Percentiles rank a stretch among this genome's conserved stretches.
These are phyloP conservation scores for Pseudopleuronectes americanus DNA, from an alignment of 2,797 vertebrate species.

Conservation along the genomic window DNA sequence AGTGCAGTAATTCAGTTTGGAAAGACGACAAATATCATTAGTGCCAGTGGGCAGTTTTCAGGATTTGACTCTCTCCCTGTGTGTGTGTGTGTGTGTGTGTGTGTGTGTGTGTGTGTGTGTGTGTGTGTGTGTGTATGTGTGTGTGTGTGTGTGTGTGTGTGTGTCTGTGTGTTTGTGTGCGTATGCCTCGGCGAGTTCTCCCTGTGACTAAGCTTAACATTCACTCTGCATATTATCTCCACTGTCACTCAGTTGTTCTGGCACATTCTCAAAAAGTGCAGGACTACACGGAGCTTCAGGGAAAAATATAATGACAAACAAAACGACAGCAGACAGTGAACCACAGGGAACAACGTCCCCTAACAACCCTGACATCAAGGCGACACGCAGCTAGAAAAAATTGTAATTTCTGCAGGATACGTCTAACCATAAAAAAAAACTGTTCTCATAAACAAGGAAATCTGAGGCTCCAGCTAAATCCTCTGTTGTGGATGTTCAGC, in stretches of 20 bases:
- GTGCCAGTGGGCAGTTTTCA: too few species aligned
- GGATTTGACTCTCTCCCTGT: background rate
- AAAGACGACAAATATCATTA: too few species aligned
- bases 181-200: background rate
- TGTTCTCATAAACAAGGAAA: slow-evolving; percentile 33
- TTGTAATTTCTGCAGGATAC: slow-evolving; percentile 34
- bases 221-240: slow-evolving; percentile 56
- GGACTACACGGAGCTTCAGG: slow-evolving; percentile 47
- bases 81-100: background rate
- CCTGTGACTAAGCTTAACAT: slow-evolving; percentile 62
- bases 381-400: slow-evolving; percentile 14
- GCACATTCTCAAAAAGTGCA: slow-evolving; percentile 56
- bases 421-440: slow-evolving; percentile 29
- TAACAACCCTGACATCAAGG: slow-evolving; percentile 16
- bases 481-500: slow-evolving; percentile 20
- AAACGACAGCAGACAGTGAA: slow-evolving; percentile 40
- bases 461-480: slow-evolving; percentile 23
- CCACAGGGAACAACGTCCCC: slow-evolving; percentile 23
- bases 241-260: slow-evolving; percentile 60
- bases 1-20: too few species aligned
- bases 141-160: background rate
- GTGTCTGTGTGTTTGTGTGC: background rate
- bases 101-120: too few species aligned
- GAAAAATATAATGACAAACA: slow-evolving; percentile 57
- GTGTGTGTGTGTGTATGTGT: background rate